Conservation (phyloP, 2,113 vertebrate genomes). For the Arothron firmamentum region DNA sequence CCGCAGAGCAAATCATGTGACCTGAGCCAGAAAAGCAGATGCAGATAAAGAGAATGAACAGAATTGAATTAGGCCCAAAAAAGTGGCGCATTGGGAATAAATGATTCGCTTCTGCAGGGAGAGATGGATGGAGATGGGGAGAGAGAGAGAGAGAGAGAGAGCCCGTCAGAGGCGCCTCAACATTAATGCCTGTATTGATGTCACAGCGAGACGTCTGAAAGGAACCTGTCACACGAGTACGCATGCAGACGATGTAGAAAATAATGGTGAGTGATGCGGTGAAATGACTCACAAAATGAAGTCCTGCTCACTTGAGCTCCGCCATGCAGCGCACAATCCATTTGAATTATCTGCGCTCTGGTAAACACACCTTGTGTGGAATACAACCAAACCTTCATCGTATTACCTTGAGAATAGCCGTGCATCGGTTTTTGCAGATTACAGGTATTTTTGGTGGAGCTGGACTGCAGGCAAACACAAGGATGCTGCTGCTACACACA, state of each 20-base stretch:
- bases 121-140: neutral
- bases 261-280: slow-evolving; percentile 68
- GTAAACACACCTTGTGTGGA: slow-evolving; percentile 56
- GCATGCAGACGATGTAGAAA: slow-evolving; percentile 43
- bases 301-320: slow-evolving; percentile 50
- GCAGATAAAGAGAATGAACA: neutral
- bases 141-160: neutral
- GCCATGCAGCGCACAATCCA: slow-evolving; percentile 51
- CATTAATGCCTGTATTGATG: slow-evolving; percentile 30
- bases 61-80: neutral
- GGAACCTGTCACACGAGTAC: slow-evolving; percentile 32
- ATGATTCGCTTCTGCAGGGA: neutral
- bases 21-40: neutral
- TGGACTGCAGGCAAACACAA: neutral
- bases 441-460: neutral
- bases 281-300: slow-evolving; percentile 69
- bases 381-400: slow-evolving; percentile 16
- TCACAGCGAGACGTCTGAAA: slow-evolving; percentile 21
- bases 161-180: slow-evolving; percentile 17
- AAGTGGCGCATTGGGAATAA: neutral
- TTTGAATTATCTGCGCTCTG: slow-evolving; percentile 61
- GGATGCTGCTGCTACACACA: neutral
- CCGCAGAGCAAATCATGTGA: neutral
- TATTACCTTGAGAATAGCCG: slow-evolving; percentile 2
- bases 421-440: neutral